Evolutionary conservation across 2,113 vertebrate genomes (phyloP), one percentile per base, ranked within the genome.

Genomic region (Bolborhynchus lineola): DNA sequence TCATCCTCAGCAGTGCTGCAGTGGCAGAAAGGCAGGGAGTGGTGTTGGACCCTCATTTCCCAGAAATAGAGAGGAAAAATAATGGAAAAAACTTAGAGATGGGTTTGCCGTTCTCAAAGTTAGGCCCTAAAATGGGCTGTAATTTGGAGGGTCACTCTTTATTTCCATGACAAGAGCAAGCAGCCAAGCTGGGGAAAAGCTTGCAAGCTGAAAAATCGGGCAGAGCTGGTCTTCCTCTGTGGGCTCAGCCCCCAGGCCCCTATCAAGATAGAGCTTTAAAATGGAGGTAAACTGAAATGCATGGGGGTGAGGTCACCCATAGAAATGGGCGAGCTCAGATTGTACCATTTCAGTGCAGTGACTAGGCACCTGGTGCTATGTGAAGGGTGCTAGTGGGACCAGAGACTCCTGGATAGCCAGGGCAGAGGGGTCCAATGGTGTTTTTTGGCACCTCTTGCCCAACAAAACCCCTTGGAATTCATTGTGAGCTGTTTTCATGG

Each of bases 231-330:
- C 2, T 41, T 67, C 21, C 8, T 49, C 18, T 63, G 41, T 53
- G 31, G 35, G 41, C 9, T 91, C 74, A 79, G n/a, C 13, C 21
- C 17, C 21, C 25, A 37, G 41, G n/a, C 4, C 68, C 8, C 41
- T 41, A 2, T 62, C 0, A 0, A 31, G 23, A 29, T 65, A 31
- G 6, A 14, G 16, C 59, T 77, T 91, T 65, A 41, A 62, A 47
- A 28, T 20, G 20, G 39, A 74, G 37, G 26, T 33, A 42, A 59
- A 60, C 77, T 20, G 17, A 89, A 89, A 57, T 6, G 13, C 0
- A 7, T 7, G 44, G 23, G 26, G 74, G 10, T 26, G 53, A 74
- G 67, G 31, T 50, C 25, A 53, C 23, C 76, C 3, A 1, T 3
- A 31, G 64, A 19, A 53, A 23, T 1, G 3, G 47, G 7, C 13